phyloP scores from a whole-genome alignment of 2,888 invertebrate genomes.

The Drosophila anceps region DNA sequence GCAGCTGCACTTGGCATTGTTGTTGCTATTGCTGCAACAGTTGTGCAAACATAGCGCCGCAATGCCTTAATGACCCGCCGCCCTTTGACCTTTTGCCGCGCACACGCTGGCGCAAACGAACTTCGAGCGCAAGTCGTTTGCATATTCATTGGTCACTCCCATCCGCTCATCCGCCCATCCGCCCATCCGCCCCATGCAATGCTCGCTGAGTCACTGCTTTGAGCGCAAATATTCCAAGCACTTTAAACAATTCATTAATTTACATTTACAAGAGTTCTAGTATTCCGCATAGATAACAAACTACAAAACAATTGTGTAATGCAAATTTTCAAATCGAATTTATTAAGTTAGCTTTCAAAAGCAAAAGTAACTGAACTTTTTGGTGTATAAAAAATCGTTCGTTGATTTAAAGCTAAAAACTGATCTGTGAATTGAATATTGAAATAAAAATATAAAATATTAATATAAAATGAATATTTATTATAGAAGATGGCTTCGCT shows the following conservation, averaged over 20 bases:
- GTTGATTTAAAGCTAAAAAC: too few relatives aligned
- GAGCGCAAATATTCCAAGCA: constrained; percentile 70
- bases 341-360: background rate
- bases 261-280: constrained; percentile 57
- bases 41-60: constrained; percentile 40
- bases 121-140: constrained; percentile 55
- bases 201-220: constrained; percentile 43
- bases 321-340: constrained; percentile 17
- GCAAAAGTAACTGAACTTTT: background rate
- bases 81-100: constrained; percentile 63
- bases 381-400: too few relatives aligned
- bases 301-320: constrained; percentile 9
- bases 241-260: constrained; percentile 76
- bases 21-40: constrained; percentile 43
- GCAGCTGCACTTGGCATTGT: constrained; percentile 35
- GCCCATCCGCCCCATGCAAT: background rate
- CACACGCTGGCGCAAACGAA: constrained; percentile 48
- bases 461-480: too few relatives aligned
- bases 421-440: background rate
- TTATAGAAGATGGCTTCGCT: too few relatives aligned
- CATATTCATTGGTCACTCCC: constrained; percentile 73
- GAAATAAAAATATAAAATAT: background rate
- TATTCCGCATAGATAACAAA: constrained; percentile 23
- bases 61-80: constrained; percentile 65
- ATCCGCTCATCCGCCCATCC: background rate